Base-by-base conservation (phyloP, 1,140 invertebrate species). In the Helicoverpa zea region DNA sequence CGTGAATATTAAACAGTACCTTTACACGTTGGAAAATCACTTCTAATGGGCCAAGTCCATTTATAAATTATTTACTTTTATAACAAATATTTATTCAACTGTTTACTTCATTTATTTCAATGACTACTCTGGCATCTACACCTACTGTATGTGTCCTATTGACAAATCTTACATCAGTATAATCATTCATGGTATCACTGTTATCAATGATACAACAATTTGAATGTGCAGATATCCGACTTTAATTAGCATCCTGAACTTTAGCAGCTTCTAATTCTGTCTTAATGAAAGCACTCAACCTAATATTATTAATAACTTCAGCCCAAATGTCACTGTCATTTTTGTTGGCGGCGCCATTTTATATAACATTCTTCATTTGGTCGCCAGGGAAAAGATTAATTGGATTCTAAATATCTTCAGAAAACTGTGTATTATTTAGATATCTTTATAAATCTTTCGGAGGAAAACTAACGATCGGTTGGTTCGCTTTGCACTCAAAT, bases 1-100 rank as follows among this genome's bases (percentile, higher is more conserved):
- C 73, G 51, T 76, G 58, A 76, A 76, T 76, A 75, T 75, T 75
- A 29, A 63, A 51, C n/a, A 61, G 13, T 29, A 70, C 47, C 16
- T 54, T 54, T 2, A 30, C 68, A 30, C 12, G 10, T 7, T 23
- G 13, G 49, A 51, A 49, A 51, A 49, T 23, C 52, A 49, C 14
- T 70, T 29, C 18, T n/a, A 7, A 29, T 29, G 14, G 35, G 9
- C 0, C 35, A 1, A 9, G 35, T 43, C 35, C 35, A 43, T 43
- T 43, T 43, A 43, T 43, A 43, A 43, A 9, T 5, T 43, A 43
- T 43, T 9, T 43, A 43, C 35, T 43, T 9, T 43, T 43, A 43
- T 43, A 7, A 43, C 35, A 43, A 43, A 43, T 43, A 43, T 43
- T 43, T 7, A 43, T 43, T 43, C 35, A 43, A 43, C 5, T 9